phyloP scores from a whole-genome alignment of 2,113 vertebrate species.

The Microtus richardsoni region DNA sequence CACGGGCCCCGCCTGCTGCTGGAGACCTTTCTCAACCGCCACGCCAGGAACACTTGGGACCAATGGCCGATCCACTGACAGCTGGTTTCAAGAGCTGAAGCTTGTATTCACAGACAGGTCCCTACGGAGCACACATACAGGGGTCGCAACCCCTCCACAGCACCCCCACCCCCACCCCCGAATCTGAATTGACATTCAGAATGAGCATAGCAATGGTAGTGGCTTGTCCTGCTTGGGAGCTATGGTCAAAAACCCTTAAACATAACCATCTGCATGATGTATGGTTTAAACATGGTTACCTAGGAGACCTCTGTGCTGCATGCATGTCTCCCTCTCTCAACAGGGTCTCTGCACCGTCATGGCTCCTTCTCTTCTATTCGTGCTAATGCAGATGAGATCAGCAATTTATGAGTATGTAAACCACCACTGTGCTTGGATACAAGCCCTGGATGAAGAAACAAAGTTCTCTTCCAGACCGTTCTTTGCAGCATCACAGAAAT shows the following conservation, averaged over 20 bases:
- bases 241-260: accelerated
- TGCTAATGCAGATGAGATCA: background rate
- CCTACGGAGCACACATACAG: accelerated
- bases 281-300: accelerated
- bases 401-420: background rate
- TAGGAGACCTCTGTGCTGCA: accelerated
- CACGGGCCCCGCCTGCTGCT: background rate
- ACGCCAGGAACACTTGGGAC: background rate
- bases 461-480: background rate
- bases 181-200: background rate
- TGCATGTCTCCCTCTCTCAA: background rate
- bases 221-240: background rate
- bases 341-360: background rate
- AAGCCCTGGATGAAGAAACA: background rate
- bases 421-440: background rate
- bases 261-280: accelerated
- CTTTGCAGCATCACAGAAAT: background rate
- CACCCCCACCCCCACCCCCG: background rate
- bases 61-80: background rate
- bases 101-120: background rate
- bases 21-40: background rate
- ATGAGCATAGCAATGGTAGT: background rate
- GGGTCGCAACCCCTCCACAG: background rate
- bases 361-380: background rate
- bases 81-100: background rate